Conservation (phyloP, 1,140 invertebrate species). For the Listronotus oregonensis region DNA sequence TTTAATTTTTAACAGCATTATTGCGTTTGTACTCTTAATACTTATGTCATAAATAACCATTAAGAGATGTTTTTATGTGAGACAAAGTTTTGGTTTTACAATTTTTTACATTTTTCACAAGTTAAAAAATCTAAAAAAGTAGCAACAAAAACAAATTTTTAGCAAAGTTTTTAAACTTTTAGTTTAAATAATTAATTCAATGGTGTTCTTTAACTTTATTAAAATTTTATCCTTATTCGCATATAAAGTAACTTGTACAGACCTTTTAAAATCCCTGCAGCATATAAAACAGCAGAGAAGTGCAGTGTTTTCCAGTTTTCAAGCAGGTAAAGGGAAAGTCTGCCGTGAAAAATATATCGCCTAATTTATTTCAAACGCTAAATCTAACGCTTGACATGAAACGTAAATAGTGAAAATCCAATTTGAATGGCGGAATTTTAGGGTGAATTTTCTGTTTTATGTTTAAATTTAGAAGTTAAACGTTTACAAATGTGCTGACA, state of each 20-base stretch:
- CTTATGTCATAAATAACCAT: no score
- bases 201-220: neutral
- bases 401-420: constrained; percentile 11
- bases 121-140: no score
- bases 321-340: constrained; percentile 8
- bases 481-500: neutral
- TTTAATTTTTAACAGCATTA: no score
- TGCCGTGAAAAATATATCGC: constrained; percentile 10
- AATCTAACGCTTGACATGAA: constrained; percentile 7
- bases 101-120: no score
- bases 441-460: neutral
- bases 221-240: constrained; percentile 2
- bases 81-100: no score
- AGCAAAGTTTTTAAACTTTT: no score
- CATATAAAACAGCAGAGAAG: constrained; percentile 4
- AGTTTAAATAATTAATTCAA: no score
- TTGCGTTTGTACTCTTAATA: no score
- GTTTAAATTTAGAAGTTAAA: neutral
- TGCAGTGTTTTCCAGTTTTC: neutral
- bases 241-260: neutral
- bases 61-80: no score
- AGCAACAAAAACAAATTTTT: no score
- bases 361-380: constrained; percentile 13
- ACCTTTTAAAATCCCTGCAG: constrained; percentile 11
- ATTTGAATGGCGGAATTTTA: constrained; percentile 8